phyloP scores from a whole-genome alignment of 2,888 invertebrate species.

The Meloe dianella region DNA sequence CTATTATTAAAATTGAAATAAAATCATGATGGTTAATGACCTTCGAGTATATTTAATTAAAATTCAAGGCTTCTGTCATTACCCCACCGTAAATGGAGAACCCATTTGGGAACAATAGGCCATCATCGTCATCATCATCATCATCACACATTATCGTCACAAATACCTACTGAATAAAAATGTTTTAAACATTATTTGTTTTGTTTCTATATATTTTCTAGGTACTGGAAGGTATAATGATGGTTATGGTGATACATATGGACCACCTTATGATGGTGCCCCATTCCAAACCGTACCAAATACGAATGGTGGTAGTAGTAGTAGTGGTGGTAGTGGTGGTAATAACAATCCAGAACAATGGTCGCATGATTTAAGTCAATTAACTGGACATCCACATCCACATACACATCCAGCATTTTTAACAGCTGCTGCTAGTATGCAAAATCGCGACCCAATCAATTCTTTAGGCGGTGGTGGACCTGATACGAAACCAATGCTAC shows the following conservation, averaged over 20 bases:
- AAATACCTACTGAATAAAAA: not conserved
- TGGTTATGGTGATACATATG: slow-evolving; percentile 63
- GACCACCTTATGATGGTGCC: slow-evolving; percentile 68
- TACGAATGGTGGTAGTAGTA: not conserved
- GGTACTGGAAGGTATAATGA: slow-evolving; percentile 62
- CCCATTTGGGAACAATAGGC: slow-evolving; percentile 39
- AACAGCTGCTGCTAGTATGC: slow-evolving; percentile 56
- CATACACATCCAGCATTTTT: slow-evolving; percentile 65
- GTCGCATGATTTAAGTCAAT: slow-evolving; percentile 52
- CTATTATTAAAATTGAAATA: not conserved
- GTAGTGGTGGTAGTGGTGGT: slow-evolving; percentile 41
- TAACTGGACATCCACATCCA: slow-evolving; percentile 58
- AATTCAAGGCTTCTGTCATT: slow-evolving; percentile 34
- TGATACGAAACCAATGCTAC: slow-evolving; percentile 61
- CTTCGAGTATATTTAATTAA: slow-evolving; percentile 33
- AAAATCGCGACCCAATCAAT: slow-evolving; percentile 51
- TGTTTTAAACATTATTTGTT: not conserved
- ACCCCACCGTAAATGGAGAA: slow-evolving; percentile 32
- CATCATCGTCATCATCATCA: slow-evolving; percentile 17
- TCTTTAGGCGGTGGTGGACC: slow-evolving; percentile 41
- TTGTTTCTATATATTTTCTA: slow-evolving; percentile 34
- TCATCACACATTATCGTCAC: not conserved
- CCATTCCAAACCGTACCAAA: slow-evolving; percentile 74
- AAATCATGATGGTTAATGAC: slow-evolving; percentile 33
- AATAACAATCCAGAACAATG: slow-evolving; percentile 57